These are phyloP conservation scores for Murina feae DNA, from an alignment of 2,113 vertebrate genomes.

Conservation along the genomic window DNA sequence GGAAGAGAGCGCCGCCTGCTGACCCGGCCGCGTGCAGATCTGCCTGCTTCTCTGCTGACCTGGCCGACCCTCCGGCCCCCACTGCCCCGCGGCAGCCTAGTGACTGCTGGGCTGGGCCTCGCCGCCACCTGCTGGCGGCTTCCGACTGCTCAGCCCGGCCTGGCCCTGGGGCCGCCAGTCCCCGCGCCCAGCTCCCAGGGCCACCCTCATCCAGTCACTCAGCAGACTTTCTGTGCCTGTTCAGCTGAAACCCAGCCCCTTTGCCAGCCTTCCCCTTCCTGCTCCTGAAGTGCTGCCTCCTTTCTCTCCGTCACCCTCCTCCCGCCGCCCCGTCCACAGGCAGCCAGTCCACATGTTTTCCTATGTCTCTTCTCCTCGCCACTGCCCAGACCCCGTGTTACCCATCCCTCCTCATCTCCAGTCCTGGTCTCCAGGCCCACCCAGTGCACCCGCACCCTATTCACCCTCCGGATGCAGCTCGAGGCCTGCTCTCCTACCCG, in stretches of 20 bases:
- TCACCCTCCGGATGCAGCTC: neutral
- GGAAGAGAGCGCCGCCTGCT: too few species aligned
- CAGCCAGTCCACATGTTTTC: neutral
- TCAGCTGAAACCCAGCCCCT: neutral
- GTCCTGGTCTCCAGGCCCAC: neutral
- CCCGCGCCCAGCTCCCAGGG: neutral
- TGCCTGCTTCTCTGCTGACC: too few species aligned
- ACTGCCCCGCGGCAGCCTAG: too few species aligned
- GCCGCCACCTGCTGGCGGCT: neutral
- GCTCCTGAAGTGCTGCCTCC: neutral
- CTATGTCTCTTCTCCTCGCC: neutral
- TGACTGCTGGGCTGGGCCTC: too few species aligned
- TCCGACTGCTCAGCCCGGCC: neutral
- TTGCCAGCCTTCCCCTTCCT: neutral
- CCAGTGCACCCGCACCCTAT: neutral
- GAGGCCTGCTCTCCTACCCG: neutral
- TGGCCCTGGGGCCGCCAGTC: neutral
- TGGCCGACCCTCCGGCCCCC: neutral
- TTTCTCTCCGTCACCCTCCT: neutral
- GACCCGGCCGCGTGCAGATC: neutral
- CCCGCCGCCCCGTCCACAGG: neutral
- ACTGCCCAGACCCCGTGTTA: neutral
- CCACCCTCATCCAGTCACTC: neutral
- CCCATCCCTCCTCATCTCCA: neutral
- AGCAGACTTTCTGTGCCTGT: too few species aligned